These are phyloP conservation scores for Zaprionus taronus DNA, from an alignment of 1,140 invertebrate species.

Conservation along the genomic window DNA sequence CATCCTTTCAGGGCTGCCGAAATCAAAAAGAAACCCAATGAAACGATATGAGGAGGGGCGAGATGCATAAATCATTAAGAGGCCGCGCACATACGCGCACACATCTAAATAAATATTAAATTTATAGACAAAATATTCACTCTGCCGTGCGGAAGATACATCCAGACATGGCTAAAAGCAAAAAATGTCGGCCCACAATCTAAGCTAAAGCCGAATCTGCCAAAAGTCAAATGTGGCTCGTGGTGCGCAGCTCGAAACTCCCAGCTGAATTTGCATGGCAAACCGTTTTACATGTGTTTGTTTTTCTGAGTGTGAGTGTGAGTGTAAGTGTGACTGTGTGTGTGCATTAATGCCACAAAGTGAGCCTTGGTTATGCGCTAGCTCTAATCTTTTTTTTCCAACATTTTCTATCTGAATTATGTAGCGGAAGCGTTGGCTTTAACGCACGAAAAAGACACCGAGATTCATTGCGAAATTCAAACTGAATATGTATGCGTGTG, in stretches of 20 bases:
- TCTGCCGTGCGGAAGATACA: conserved; percentile 65
- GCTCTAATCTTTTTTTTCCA: conserved; percentile 48
- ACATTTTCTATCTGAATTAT: conserved; percentile 74
- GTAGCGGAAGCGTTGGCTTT: conserved; percentile 74
- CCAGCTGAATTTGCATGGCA: conserved; percentile 58
- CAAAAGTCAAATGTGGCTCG: conserved; percentile 70
- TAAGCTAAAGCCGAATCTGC: conserved; percentile 52
- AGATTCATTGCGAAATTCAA: conserved; percentile 65
- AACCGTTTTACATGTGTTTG: not conserved
- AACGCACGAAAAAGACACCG: conserved; percentile 58
- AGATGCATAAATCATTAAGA: conserved; percentile 56
- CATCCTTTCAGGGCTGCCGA: conserved; percentile 90
- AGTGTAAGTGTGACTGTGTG: conserved; percentile 26
- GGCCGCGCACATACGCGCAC: conserved; percentile 23
- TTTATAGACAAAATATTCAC: conserved; percentile 77
- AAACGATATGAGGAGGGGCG: conserved; percentile 15
- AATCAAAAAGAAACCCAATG: conserved; percentile 21
- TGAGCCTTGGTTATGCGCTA: conserved; percentile 36
- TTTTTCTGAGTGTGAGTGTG: conserved; percentile 22
- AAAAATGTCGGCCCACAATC: conserved; percentile 41
- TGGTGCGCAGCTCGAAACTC: conserved; percentile 37
- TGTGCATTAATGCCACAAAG: conserved; percentile 20
- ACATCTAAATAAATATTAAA: conserved; percentile 61
- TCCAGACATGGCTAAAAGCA: conserved; percentile 26
- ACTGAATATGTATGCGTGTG: conserved; percentile 17